phyloP scores from a whole-genome alignment of 2,888 invertebrate species.

The Idaea straminata region DNA sequence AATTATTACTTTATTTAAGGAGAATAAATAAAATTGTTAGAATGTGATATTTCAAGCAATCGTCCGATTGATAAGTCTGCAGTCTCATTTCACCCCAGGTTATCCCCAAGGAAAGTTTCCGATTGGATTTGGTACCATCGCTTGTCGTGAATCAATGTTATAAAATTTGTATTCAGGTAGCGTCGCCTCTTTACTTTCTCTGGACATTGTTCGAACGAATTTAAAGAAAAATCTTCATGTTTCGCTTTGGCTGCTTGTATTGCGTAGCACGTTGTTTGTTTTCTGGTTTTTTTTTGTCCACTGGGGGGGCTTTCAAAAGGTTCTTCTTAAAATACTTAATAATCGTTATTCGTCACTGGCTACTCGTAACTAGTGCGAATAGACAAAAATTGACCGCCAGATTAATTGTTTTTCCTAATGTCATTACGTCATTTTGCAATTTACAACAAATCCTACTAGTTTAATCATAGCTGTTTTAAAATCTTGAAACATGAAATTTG shows the following conservation, averaged over 20 bases:
- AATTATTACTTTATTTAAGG: no score
- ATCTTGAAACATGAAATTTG: no score
- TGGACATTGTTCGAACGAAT: slow-evolving; percentile 58
- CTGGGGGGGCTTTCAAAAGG: slow-evolving; percentile 19
- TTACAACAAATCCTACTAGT: no score
- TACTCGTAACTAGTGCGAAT: no score
- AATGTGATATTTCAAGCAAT: neutral
- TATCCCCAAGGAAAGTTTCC: slow-evolving; percentile 60
- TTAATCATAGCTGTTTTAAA: no score
- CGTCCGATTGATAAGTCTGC: neutral
- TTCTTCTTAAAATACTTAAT: neutral
- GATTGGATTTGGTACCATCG: slow-evolving; percentile 62
- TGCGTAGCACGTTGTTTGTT: slow-evolving; percentile 27
- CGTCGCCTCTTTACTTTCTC: slow-evolving; percentile 55
- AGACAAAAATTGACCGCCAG: no score
- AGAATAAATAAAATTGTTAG: no score
- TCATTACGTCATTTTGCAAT: no score
- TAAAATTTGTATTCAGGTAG: slow-evolving; percentile 75
- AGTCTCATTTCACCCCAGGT: neutral
- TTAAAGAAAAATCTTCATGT: slow-evolving; percentile 47
- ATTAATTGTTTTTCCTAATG: no score
- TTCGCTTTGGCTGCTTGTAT: slow-evolving; percentile 25
- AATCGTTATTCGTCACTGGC: no score
- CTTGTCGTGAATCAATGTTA: slow-evolving; percentile 72
- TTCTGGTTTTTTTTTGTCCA: slow-evolving; percentile 23